Evolutionary conservation across 2,797 vertebrate genomes (phyloP), one percentile per base, ranked within the genome.

Genomic region (Chloroceryle amazona): DNA sequence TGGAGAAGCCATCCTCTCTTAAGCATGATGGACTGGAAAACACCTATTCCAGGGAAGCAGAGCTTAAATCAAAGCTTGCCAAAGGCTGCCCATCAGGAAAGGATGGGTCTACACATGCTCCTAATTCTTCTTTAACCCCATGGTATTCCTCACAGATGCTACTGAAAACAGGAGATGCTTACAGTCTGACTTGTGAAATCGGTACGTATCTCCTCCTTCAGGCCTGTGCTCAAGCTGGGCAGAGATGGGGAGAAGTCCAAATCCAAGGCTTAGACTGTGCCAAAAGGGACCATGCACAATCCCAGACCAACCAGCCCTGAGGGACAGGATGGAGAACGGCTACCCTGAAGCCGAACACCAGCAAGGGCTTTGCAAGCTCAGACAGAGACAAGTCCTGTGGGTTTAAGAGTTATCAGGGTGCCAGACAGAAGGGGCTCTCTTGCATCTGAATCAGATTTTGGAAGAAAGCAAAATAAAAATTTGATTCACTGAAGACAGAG

Each of bases 361-460:
- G 58, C 46, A 46, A 65, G 46, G 26, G 37, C 51, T 85, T 47
- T 51, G 35, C 20, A 58, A 52, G 57, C 26, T 57, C 0, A 0
- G 41, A 33, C 21, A 23, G 18, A 29, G 72, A 33, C 15, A 39
- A 74, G 15, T 28, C 42, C 74, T 73, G n/a, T 0, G 10, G 67
- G 51, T 41, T 51, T 11, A 33, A 71, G 42, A 61, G 49, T 19
- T 61, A 19, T 37, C 28, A 61, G 37, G 42, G 16, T 18, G 39
- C 23, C 47, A 51, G 28, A 66, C 46, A 70, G n/a, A 54, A 76
- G 31, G 11, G 37, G 21, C 17, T 85, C 17, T 55, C 11, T 4
- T 42, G 18, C 39, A 72, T 9, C 66, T 1, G 2, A 58, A 72
- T 23, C 58, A 63, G 60, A 33, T 0, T 5, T 22, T 0, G 0